phyloP scores from a whole-genome alignment of 2,888 invertebrate genomes.

The Synergus gifuensis region DNA sequence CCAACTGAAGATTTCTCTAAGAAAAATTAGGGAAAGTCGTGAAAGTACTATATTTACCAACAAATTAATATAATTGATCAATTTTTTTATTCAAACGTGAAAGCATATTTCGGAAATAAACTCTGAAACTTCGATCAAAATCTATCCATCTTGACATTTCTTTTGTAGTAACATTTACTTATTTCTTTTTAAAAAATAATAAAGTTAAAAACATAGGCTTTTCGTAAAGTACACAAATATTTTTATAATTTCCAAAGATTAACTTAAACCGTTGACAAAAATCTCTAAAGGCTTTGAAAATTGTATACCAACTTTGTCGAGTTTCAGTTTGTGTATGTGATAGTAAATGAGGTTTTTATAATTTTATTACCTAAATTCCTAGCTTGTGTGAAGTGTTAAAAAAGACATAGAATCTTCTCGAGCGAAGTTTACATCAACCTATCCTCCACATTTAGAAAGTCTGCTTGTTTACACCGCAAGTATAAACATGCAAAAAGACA shows the following conservation, averaged over 20 bases:
- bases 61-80: too few species aligned
- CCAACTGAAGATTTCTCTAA: too few species aligned
- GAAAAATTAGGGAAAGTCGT: too few species aligned
- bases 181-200: background rate
- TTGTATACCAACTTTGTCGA: background rate
- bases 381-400: background rate
- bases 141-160: background rate
- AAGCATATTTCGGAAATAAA: background rate
- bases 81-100: background rate
- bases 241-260: background rate
- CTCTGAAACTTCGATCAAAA: constrained; percentile 7
- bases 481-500: constrained; percentile 57
- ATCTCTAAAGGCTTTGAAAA: background rate
- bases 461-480: constrained; percentile 56
- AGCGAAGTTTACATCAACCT: constrained; percentile 52
- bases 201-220: background rate
- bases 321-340: background rate
- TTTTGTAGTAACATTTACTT: background rate
- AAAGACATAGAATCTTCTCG: constrained; percentile 39
- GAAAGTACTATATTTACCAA: too few species aligned
- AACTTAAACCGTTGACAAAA: background rate
- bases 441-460: constrained; percentile 58
- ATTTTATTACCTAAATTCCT: background rate
- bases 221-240: background rate
- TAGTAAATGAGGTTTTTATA: background rate